Percentiles rank a stretch among this genome's conserved stretches.
phyloP scores from a whole-genome alignment of 2,113 vertebrate species.

The Donacobius atricapilla region DNA sequence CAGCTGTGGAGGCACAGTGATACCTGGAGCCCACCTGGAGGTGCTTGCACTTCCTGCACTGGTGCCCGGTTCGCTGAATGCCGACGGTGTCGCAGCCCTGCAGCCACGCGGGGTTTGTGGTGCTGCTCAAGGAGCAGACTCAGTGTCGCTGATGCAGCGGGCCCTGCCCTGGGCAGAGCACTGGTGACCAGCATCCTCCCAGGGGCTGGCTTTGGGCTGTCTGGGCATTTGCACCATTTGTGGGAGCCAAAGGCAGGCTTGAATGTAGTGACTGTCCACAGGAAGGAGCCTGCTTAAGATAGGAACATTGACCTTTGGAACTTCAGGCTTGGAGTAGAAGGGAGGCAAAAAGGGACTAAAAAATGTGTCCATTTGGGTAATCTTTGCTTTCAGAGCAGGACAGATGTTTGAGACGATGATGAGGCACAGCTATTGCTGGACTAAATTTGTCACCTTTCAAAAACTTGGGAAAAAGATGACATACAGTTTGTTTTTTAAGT shows the following conservation, averaged over 20 bases:
- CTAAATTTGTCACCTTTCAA: not conserved
- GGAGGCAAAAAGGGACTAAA: not conserved
- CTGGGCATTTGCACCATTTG: not conserved
- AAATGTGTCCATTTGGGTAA: not conserved
- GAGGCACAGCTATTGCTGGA: accelerated
- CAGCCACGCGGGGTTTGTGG: not conserved
- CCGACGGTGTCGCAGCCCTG: not conserved
- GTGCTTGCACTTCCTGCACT: accelerated
- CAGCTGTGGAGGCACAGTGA: accelerated
- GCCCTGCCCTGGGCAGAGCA: not conserved
- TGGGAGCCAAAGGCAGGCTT: not conserved
- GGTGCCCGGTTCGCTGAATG: accelerated
- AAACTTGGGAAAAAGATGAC: not conserved
- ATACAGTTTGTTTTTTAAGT: not conserved
- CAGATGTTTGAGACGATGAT: not conserved
- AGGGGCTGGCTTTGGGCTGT: not conserved
- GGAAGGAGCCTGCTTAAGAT: not conserved
- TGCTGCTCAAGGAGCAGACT: not conserved
- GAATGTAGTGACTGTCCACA: not conserved
- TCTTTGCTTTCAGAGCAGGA: not conserved
- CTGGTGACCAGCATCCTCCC: not conserved
- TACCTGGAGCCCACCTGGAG: not conserved
- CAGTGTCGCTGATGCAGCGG: accelerated
- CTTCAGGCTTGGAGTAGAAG: not conserved
- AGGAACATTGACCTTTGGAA: not conserved